phyloP scores from a whole-genome alignment of 2,113 vertebrate species.

The Dasypus novemcinctus region DNA sequence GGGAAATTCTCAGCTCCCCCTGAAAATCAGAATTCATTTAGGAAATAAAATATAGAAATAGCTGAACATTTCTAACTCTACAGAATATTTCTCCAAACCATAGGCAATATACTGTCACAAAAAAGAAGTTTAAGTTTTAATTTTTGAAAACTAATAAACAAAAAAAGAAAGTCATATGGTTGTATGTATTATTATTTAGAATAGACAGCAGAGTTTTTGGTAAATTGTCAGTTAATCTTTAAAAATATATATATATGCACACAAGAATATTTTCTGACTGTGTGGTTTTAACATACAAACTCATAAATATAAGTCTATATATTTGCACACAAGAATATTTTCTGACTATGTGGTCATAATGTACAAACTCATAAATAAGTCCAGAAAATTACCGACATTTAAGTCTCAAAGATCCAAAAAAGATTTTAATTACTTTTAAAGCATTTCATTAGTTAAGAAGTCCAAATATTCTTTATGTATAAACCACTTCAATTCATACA shows the following conservation, averaged over 20 bases:
- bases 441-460: slow-evolving; percentile 25
- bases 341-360: slow-evolving; percentile 46
- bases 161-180: not conserved
- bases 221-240: slow-evolving; percentile 8
- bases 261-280: slow-evolving; percentile 46
- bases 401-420: not conserved
- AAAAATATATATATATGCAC: not conserved
- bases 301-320: slow-evolving; percentile 6
- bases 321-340: slow-evolving; percentile 27
- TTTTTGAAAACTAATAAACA: slow-evolving; percentile 38
- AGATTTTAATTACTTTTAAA: not conserved
- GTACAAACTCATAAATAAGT: slow-evolving; percentile 13
- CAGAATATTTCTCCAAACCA: not conserved
- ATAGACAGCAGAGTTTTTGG: not conserved
- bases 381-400: slow-evolving; percentile 29
- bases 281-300: slow-evolving; percentile 39
- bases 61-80: not conserved
- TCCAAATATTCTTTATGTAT: slow-evolving; percentile 40
- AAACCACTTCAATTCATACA: slow-evolving; percentile 46
- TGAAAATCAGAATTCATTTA: slow-evolving; percentile 20
- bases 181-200: not conserved
- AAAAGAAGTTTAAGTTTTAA: slow-evolving; percentile 10
- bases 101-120: not conserved
- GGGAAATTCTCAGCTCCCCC: not conserved
- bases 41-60: not conserved